These are phyloP conservation scores for Petrocephalus zakoni DNA, from an alignment of 2,113 vertebrate genomes.

Conservation along the genomic window DNA sequence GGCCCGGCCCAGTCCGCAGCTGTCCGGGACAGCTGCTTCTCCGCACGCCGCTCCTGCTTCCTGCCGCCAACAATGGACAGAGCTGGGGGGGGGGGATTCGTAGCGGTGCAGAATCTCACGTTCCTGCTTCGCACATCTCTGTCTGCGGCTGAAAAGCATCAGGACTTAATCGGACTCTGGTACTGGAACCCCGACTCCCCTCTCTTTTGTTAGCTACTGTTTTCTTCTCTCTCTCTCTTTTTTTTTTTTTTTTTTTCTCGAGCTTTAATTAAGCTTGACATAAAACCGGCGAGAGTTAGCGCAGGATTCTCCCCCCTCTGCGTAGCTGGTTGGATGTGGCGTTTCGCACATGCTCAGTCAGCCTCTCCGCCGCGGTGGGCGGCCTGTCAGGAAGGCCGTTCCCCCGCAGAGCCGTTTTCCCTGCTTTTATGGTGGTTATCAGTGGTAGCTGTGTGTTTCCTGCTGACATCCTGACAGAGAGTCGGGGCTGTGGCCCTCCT, in stretches of 20 bases:
- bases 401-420: not conserved
- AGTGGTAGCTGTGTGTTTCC: not conserved
- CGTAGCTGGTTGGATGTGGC: not conserved
- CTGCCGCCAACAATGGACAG: conserved; percentile 13
- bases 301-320: not conserved
- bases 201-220: not conserved
- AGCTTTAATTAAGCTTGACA: not conserved
- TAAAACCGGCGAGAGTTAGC: not conserved
- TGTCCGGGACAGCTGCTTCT: conserved; percentile 47
- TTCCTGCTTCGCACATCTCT: not conserved
- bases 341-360: not conserved
- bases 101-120: not conserved
- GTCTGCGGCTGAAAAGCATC: not conserved
- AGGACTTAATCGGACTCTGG: not conserved
- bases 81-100: not conserved
- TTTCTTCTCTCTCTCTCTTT: not conserved
- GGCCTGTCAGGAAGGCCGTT: not conserved
- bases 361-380: not conserved
- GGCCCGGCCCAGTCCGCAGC: conserved; percentile 39
- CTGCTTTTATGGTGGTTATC: not conserved
- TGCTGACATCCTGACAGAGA: conserved; percentile 2
- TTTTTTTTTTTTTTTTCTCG: not conserved
- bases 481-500: not conserved
- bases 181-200: not conserved
- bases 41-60: conserved; percentile 4